Base-by-base conservation (phyloP, 2,888 invertebrate genomes). In the Patella pellucida region DNA sequence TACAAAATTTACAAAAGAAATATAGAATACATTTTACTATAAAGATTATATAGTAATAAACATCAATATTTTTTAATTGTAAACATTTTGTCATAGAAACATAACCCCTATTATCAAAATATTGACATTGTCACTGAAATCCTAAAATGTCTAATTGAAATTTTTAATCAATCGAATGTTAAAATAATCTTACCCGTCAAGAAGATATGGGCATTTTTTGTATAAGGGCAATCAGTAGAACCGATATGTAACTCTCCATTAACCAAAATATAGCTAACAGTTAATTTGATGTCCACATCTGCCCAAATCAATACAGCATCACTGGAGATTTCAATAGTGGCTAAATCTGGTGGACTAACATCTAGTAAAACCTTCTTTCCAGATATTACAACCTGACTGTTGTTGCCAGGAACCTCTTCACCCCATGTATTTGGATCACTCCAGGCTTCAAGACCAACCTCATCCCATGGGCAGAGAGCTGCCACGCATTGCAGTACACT, bases 241-340 rank as follows among this genome's bases (percentile, higher is more conserved):
- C 84, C 84, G 15, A 83, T 78, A 52, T 79, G 72, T 31, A 84
- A 71, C 50, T 79, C 77, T 16, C 83, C 84, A 16, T 73, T 41
- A 23, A 83, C 72, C 19, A 79, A 76, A 50, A 84, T 76, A 78
- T 80, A 71, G 23, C 78, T 69, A 31, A 73, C 73, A 27, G 76
- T 69, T 12, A 84, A 74, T 0, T n/a, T 74, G 12, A 81, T 72
- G 50, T 50, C 72, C 19, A 76, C 79, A 23, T 73, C 52, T 5
- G 79, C 81, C 73, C 78, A 82, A 15, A 84, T 72, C 31, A 84
- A 68, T 1, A 56, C 71, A 3, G 72, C 78, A 9, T 76, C 78
- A 16, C 52, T 19, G 27, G 27, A 71, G 50, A 81, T 78, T 16
- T 70, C 75, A 52, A 81, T 76, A 15, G 75, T 68, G 41, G 62